Evolutionary conservation across 92 coral and sea anemone species (phyloP), one percentile per base, ranked within the genome.

Genomic region (Zoanthus sociatus): DNA sequence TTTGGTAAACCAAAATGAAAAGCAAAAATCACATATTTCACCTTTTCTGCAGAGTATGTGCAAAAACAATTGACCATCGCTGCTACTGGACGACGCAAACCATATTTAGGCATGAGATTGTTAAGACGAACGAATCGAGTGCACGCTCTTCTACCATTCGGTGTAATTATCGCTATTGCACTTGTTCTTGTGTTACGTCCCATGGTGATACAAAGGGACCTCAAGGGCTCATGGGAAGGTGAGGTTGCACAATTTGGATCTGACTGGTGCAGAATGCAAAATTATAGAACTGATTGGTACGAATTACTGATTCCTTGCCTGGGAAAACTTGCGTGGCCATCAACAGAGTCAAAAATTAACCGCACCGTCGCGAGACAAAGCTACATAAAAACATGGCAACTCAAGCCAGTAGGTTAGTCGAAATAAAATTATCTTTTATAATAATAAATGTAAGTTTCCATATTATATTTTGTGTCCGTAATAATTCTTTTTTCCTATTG

Each of bases 261-360:
- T 5, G 37, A 81, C 60, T 81, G 85, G 85, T 81, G 85, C 26
- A 45, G 70, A 61, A n/a, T 81, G 31, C 85, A 81, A 63, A 14
- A 64, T 9, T 58, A 68, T 21, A 66, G 85, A 66, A 81, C 85
- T 9, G 85, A 81, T 13, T 81, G 85, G 85, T 81, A n/a, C 58
- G 42, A 48, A 58, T 3, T 81, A 73, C 5, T 81, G 33, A 63
- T 48, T 1, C 85, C 85, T 7, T 81, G 85, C 60, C 45, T 21
- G 20, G 74, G 85, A 44, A 26, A 64, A 26, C 75, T 81, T 64
- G 72, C 14, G 30, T 78, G 84, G 84, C 20, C 50, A 26, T 18
- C 18, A 10, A 81, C 63, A 4, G 58, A 30, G 12, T 30, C 20
- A 12, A 20, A 58, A 0, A 0, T 16, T n/a, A 47, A 46, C 26